Percentiles rank a stretch among this genome's conserved stretches.
phyloP scores from a whole-genome alignment of 1,140 invertebrate species.

The Nasonia longicornis region DNA sequence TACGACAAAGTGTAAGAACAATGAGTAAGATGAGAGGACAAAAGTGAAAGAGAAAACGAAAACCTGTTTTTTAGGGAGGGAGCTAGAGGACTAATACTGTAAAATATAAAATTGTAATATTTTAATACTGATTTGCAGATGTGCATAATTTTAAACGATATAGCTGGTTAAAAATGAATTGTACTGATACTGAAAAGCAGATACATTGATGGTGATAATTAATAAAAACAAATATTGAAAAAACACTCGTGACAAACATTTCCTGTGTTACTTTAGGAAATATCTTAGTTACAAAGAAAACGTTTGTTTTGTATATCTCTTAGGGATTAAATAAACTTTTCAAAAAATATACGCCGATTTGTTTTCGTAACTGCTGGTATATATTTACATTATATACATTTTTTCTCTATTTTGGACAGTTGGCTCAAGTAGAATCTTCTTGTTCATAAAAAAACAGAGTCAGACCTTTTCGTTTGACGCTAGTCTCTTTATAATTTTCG shows the following conservation, averaged over 20 bases:
- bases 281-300: constrained; percentile 64
- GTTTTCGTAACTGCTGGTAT: constrained; percentile 34
- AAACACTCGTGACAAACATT: constrained; percentile 63
- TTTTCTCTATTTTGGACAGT: neutral
- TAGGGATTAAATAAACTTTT: constrained; percentile 69
- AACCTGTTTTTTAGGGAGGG: constrained; percentile 58
- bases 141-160: constrained; percentile 66
- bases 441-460: neutral
- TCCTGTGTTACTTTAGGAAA: constrained; percentile 68
- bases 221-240: constrained; percentile 55
- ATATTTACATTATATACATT: constrained; percentile 28
- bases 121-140: constrained; percentile 70
- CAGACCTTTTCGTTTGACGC: neutral
- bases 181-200: constrained; percentile 62
- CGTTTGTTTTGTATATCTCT: constrained; percentile 71
- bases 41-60: constrained; percentile 44
- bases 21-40: constrained; percentile 40
- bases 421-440: neutral
- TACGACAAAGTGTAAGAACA: constrained; percentile 40
- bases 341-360: constrained; percentile 57
- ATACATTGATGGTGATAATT: constrained; percentile 59
- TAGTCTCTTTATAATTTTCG: constrained; percentile 68
- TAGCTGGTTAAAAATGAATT: constrained; percentile 66
- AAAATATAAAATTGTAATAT: constrained; percentile 70
- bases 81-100: constrained; percentile 66